Base-by-base conservation (phyloP, 2,797 vertebrate genomes). In the Phataginus tetradactyla region DNA sequence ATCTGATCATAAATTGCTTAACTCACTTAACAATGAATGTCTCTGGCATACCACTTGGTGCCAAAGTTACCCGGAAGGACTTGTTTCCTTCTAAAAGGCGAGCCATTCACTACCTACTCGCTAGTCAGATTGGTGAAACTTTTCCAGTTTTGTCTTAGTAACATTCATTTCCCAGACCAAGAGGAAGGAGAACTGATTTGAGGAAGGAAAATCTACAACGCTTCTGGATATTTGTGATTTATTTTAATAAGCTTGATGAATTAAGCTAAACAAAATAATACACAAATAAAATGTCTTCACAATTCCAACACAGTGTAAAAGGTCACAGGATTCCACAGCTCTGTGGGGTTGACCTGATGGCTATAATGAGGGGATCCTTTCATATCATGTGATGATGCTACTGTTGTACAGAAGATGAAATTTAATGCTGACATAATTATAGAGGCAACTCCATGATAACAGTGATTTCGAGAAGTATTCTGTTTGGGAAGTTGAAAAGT, bases 51-150 rank as follows among this genome's bases (percentile, higher is more conserved):
- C 27, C 42, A 8, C 18, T 55, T 27, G 25, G 4, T 39, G 59
- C 25, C 69, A 51, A 23, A 1, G 3, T 63, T 90, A 64, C 25
- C 34, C 66, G 34, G 90, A 96, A 93, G 32, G 12, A 74, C 64
- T 78, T 37, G 34, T 53, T 96, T 74, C 75, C 42, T 86, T 94
- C 81, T 86, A 64, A 95, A 90, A 88, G 29, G 42, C 75, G 45
- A 95, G 27, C 78, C 34, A n/a, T 32, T 95, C 29, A 23, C 63
- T 57, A 53, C 34, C 77, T 34, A 80, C 7, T 93, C 51, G 68
- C 42, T 63, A 51, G 23, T 87, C 25, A 11, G 25, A 86, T 15
- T 95, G 37, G 37, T 64, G 79, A 96, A 93, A 4, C 6, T 74
- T 96, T 94, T 64, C 86, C 66, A 85, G 10, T 69, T 42, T 45